A percentile compares a stretch with the other conserved stretches of the same genome.
Evolutionary conservation across 2,113 vertebrate species (phyloP).

Genomic region (Falcunculus frontatus): DNA sequence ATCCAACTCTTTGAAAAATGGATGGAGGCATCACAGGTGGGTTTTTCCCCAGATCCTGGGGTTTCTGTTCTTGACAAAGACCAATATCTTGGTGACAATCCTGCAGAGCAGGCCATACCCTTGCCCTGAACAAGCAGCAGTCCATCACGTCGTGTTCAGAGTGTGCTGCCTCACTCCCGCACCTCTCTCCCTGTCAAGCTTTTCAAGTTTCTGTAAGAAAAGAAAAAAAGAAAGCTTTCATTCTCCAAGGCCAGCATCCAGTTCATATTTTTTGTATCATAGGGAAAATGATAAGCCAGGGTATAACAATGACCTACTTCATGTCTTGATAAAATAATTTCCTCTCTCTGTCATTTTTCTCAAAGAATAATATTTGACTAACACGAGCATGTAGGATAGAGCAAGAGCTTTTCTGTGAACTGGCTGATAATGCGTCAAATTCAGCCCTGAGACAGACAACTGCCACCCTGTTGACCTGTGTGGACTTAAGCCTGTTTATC

Average conservation of each 20-base stretch:
- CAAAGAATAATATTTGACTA: constrained; percentile 47
- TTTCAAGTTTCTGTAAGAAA: constrained; percentile 4
- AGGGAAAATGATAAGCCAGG: constrained; percentile 29
- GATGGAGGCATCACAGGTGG: background rate
- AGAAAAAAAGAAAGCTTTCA: background rate
- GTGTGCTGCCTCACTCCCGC: background rate
- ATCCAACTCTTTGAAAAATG: background rate
- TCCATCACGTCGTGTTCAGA: background rate
- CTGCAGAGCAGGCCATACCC: background rate
- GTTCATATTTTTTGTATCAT: background rate
- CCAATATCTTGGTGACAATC: background rate
- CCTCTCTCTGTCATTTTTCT: constrained; percentile 43
- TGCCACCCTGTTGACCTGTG: background rate
- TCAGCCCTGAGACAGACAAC: constrained; percentile 24
- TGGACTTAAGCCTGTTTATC: constrained; percentile 37
- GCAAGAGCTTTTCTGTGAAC: constrained; percentile 13
- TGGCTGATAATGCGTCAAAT: background rate
- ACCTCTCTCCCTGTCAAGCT: background rate
- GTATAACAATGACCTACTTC: constrained; percentile 55
- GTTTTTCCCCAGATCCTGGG: background rate
- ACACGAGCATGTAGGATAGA: background rate
- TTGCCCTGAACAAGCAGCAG: background rate
- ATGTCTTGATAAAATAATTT: constrained; percentile 47
- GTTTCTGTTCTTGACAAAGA: background rate
- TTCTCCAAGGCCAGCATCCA: background rate